Evolutionary conservation across 2,113 vertebrate genomes (phyloP).

Genomic region (Fulica atra): DNA sequence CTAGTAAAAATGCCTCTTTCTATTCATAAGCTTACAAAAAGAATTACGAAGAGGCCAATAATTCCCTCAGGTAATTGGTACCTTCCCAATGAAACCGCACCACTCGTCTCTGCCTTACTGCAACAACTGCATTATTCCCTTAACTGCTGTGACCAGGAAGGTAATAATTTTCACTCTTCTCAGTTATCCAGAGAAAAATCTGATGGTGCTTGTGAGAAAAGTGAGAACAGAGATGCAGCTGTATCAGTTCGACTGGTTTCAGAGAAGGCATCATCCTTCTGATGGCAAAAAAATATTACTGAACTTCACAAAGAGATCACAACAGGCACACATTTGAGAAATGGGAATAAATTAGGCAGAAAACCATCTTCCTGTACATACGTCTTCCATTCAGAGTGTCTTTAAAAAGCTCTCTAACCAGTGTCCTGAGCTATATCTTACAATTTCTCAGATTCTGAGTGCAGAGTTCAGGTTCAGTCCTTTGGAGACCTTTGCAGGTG

Average conservation of each 20-base stretch:
- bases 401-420: not conserved
- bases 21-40: not conserved
- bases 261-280: not conserved
- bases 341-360: not conserved
- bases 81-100: not conserved
- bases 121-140: not conserved
- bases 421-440: not conserved
- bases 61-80: not conserved
- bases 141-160: not conserved
- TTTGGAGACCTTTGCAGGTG: not conserved
- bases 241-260: not conserved
- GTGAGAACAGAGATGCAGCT: not conserved
- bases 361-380: not conserved
- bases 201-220: not conserved
- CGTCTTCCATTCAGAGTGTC: not conserved
- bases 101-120: not conserved
- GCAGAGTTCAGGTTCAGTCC: not conserved
- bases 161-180: not conserved
- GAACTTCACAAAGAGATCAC: not conserved
- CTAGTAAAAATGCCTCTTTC: not conserved
- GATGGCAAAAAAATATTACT: not conserved
- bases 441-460: not conserved
- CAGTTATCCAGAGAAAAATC: not conserved
- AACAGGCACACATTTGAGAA: not conserved
- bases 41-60: not conserved